Evolutionary conservation across 2,113 vertebrate species (phyloP).

Genomic region (Cebidichthys violaceus): DNA sequence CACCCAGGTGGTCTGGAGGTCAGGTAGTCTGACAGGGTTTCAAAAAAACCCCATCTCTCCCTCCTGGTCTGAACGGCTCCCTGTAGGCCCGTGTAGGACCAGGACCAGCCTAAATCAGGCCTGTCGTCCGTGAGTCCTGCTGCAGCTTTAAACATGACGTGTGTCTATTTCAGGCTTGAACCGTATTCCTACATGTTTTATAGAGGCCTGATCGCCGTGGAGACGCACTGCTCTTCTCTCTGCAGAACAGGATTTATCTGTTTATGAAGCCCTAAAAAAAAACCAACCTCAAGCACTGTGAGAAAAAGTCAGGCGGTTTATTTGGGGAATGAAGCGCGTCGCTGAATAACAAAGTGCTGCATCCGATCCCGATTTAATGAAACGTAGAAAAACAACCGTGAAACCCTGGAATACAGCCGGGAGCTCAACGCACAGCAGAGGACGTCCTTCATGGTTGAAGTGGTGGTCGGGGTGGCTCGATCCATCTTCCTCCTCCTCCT

Average conservation of each 20-base stretch:
- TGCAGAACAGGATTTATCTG: slow-evolving; percentile 41
- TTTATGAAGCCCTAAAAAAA: slow-evolving; percentile 51
- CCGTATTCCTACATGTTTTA: slow-evolving; percentile 35
- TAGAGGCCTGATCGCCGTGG: background rate
- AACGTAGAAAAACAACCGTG: slow-evolving; percentile 32
- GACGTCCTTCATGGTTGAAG: slow-evolving; percentile 37
- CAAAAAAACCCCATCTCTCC: slow-evolving; percentile 22
- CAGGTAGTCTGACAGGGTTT: slow-evolving; percentile 47
- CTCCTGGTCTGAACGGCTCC: slow-evolving; percentile 37
- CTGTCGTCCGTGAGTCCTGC: slow-evolving; percentile 24
- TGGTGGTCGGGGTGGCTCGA: background rate
- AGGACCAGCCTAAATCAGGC: slow-evolving; percentile 65
- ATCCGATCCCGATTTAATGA: slow-evolving; percentile 30
- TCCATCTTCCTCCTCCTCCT: background rate
- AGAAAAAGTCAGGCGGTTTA: slow-evolving; percentile 64
- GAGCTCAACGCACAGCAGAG: background rate
- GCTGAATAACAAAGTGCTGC: slow-evolving; percentile 41
- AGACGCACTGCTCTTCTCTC: slow-evolving; percentile 18
- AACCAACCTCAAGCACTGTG: slow-evolving; percentile 24
- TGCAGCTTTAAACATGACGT: slow-evolving; percentile 23
- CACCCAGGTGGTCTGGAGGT: slow-evolving; percentile 65
- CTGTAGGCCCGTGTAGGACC: slow-evolving; percentile 44
- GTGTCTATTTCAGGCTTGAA: slow-evolving; percentile 23
- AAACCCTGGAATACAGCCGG: background rate
- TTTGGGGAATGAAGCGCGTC: slow-evolving; percentile 55